A percentile compares a stretch with the other conserved stretches of the same genome.
Conservation (phyloP, 2,888 invertebrate species). For the Neuroscelio doddi region DNA sequence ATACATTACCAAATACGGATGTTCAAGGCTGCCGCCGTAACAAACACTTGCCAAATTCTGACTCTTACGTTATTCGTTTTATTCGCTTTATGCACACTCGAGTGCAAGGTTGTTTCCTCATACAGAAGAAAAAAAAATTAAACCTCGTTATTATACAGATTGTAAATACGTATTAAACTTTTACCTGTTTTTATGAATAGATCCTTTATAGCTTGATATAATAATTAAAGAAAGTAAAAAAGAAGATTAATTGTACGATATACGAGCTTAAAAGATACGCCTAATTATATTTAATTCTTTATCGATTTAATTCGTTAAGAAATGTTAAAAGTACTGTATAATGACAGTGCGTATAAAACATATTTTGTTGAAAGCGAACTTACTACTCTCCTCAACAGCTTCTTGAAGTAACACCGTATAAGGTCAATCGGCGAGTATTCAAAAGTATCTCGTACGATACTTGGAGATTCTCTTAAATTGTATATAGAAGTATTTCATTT, state of each 20-base stretch:
- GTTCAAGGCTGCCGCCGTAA: conserved; percentile 42
- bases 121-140: conserved; percentile 3
- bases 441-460: conserved; percentile 1
- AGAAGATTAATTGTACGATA: no score
- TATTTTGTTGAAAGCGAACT: conserved; percentile 5
- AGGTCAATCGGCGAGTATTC: conserved; percentile 29
- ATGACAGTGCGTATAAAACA: no score
- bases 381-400: conserved; percentile 31
- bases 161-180: no score
- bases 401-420: conserved; percentile 36
- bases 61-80: conserved; percentile 34
- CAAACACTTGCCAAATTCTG: conserved; percentile 46
- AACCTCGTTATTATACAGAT: neutral
- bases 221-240: no score
- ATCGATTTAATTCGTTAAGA: no score
- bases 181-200: no score
- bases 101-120: conserved; percentile 31
- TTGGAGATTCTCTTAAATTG: no score
- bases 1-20: conserved; percentile 47
- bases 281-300: no score
- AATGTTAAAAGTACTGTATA: no score
- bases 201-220: no score
- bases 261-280: no score
- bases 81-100: conserved; percentile 24
- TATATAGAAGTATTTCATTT: no score